Conservation (phyloP, 1,140 invertebrate genomes). For the Trachymyrmex septentrionalis region DNA sequence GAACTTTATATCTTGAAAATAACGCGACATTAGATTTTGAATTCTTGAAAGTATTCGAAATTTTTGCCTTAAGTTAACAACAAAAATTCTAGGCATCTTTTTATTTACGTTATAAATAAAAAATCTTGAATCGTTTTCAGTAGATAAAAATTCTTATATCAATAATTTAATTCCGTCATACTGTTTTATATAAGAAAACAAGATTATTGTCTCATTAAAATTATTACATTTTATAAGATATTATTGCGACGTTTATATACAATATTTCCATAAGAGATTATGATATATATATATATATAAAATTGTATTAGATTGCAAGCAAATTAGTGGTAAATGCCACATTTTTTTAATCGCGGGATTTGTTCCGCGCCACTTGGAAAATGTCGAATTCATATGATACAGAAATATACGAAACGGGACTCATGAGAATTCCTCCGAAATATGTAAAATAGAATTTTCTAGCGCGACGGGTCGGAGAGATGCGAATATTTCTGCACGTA, state of each 20-base stretch:
- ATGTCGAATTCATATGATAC: conserved; percentile 56
- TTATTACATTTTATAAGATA: not conserved
- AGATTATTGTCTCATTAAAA: not conserved
- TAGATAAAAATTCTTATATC: not conserved
- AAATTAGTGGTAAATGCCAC: not conserved
- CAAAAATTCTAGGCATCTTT: not conserved
- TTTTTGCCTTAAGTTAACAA: not conserved
- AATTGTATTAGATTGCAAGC: not conserved
- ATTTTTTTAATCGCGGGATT: conserved; percentile 33
- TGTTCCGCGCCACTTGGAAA: conserved; percentile 30
- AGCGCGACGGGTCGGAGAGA: conserved; percentile 41
- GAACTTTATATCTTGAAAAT: conserved; percentile 25
- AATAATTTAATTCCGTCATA: not conserved
- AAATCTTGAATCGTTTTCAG: not conserved
- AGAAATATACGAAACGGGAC: conserved; percentile 26
- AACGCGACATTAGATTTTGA: not conserved
- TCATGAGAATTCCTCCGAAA: conserved; percentile 38
- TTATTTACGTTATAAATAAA: not conserved
- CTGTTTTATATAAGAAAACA: not conserved
- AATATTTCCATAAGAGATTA: not conserved
- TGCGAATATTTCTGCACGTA: conserved; percentile 56
- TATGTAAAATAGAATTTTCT: conserved; percentile 59
- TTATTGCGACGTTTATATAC: not conserved
- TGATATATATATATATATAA: not conserved
- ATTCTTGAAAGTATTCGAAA: not conserved